These are phyloP conservation scores for Syndactyla subalaris DNA, from an alignment of 2,797 vertebrate genomes.

Conservation along the genomic window DNA sequence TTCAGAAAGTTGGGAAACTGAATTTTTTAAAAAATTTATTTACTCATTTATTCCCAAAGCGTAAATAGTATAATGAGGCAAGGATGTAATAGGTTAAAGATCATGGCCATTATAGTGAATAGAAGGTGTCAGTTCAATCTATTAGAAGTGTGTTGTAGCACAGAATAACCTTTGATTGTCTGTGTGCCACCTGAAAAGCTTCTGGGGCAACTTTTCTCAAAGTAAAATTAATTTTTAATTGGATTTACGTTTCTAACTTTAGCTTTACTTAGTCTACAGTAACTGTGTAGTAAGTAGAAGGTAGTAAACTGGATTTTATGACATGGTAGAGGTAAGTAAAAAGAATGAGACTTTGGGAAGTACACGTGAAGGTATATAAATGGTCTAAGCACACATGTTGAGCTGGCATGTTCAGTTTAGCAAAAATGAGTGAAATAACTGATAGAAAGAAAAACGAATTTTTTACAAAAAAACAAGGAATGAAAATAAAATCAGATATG, in stretches of 20 bases:
- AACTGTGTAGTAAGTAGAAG: not conserved
- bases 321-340: not conserved
- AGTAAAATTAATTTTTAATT: not conserved
- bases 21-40: not conserved
- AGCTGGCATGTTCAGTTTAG: not conserved
- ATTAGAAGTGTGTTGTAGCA: not conserved
- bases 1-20: not conserved
- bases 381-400: not conserved
- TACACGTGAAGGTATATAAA: not conserved
- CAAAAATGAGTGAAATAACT: not conserved
- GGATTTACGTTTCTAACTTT: not conserved
- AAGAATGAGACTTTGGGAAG: not conserved
- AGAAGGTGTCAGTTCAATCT: not conserved
- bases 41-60: not conserved
- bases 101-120: accelerated
- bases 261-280: not conserved
- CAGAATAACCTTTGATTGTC: not conserved
- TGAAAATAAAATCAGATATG: not conserved
- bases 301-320: not conserved
- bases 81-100: not conserved
- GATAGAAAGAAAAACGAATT: not conserved
- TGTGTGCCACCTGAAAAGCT: not conserved
- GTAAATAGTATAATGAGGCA: not conserved
- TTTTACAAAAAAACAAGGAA: not conserved
- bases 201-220: not conserved